phyloP scores from a whole-genome alignment of 2,113 vertebrate genomes.

The Muscicapa adusta region DNA sequence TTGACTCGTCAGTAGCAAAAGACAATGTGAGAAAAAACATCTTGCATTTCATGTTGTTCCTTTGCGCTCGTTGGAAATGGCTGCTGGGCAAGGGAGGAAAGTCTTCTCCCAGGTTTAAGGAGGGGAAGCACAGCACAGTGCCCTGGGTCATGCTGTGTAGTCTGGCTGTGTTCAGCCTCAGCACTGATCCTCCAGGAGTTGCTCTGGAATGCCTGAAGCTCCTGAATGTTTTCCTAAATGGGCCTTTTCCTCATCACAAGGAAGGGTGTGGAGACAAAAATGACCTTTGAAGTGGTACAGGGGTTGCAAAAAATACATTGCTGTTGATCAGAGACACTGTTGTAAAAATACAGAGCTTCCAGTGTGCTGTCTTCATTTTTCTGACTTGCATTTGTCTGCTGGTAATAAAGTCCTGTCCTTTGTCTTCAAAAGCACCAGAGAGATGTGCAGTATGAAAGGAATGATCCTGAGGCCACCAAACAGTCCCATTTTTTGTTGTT shows the following conservation, averaged over 20 bases:
- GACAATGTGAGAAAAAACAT: slow-evolving; percentile 34
- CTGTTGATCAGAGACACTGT: slow-evolving; percentile 10
- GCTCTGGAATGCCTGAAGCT: slow-evolving; percentile 3
- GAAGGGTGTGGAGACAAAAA: background rate
- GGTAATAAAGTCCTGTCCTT: slow-evolving; percentile 40
- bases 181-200: background rate
- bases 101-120: background rate
- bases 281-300: background rate
- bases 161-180: background rate
- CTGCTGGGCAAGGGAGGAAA: background rate
- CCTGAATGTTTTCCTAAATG: background rate
- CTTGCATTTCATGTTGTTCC: slow-evolving; percentile 39
- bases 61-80: background rate
- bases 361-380: background rate
- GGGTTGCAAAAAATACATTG: background rate
- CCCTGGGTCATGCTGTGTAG: background rate
- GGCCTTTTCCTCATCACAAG: background rate
- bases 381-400: background rate
- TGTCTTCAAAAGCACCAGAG: slow-evolving; percentile 60
- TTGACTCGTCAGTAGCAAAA: slow-evolving; percentile 40
- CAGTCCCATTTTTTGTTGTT: slow-evolving; percentile 61
- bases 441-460: slow-evolving; percentile 49
- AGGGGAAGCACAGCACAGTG: background rate
- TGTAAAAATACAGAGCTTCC: background rate
- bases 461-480: background rate